Percentiles rank a stretch among this genome's conserved stretches.
These are phyloP conservation scores for Minunthozetes semirufus DNA, from an alignment of 2,888 invertebrate species.

Conservation along the genomic window DNA sequence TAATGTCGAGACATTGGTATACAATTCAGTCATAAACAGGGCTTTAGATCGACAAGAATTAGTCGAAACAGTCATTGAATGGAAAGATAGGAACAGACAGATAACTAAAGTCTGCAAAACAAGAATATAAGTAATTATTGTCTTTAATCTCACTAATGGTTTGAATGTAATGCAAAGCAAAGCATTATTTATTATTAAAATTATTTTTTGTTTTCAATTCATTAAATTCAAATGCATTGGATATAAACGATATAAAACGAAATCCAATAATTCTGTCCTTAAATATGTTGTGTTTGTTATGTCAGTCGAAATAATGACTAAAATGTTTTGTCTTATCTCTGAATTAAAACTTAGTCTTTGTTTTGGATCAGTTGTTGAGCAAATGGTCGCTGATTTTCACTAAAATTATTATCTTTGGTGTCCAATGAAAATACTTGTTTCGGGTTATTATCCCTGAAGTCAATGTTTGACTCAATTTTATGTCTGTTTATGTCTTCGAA, in stretches of 20 bases:
- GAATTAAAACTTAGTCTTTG: background rate
- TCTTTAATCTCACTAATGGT: constrained; percentile 17
- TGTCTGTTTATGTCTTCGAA: too few species aligned
- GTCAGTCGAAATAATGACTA: background rate
- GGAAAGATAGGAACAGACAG: background rate
- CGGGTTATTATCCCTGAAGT: background rate
- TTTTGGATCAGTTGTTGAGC: background rate
- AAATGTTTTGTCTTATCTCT: background rate
- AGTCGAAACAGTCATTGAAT: too few species aligned
- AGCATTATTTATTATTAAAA: background rate
- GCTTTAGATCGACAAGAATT: background rate
- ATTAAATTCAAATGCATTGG: background rate
- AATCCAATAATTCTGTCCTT: background rate
- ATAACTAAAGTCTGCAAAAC: constrained; percentile 4
- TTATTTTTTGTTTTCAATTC: constrained; percentile 4
- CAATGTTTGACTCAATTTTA: background rate
- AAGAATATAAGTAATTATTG: constrained; percentile 21
- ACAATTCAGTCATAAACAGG: constrained; percentile 6
- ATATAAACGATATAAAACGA: constrained; percentile 2
- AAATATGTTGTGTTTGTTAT: background rate
- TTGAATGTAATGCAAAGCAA: background rate
- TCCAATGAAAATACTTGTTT: constrained; percentile 2
- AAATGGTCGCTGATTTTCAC: constrained; percentile 15
- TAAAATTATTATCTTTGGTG: background rate
- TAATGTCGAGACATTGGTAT: background rate